Conservation (phyloP, 2,797 vertebrate species). For the Notoglanidium macrostoma region DNA sequence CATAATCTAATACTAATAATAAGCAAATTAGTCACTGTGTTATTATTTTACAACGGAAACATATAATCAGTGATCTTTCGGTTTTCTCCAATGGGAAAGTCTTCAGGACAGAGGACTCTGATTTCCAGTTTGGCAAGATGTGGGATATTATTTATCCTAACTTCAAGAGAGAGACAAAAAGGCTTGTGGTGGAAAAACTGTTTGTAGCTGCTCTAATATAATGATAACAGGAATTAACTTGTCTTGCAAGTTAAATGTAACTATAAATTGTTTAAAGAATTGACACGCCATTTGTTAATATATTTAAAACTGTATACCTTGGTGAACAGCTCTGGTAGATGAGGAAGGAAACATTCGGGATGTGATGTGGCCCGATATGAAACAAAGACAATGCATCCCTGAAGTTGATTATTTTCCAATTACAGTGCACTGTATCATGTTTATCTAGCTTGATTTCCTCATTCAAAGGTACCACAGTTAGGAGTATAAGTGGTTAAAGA, state of each 20-base stretch:
- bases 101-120: neutral
- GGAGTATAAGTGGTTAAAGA: neutral
- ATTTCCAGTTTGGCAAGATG: too few relatives aligned
- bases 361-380: neutral
- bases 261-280: neutral
- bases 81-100: neutral
- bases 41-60: neutral
- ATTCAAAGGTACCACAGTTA: neutral
- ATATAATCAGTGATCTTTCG: neutral
- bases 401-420: neutral
- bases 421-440: neutral
- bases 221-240: neutral
- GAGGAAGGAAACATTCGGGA: neutral
- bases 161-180: neutral
- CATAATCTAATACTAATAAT: neutral
- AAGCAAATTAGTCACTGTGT: neutral
- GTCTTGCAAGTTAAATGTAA: neutral
- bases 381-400: neutral
- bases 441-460: neutral
- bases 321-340: neutral
- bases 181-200: neutral
- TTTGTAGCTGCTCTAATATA: neutral
- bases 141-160: too few relatives aligned
- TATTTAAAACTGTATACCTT: neutral
- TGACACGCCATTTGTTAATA: neutral